These are phyloP conservation scores for Tarsius wallacei DNA, from an alignment of 2,797 vertebrate genomes.

Conservation along the genomic window DNA sequence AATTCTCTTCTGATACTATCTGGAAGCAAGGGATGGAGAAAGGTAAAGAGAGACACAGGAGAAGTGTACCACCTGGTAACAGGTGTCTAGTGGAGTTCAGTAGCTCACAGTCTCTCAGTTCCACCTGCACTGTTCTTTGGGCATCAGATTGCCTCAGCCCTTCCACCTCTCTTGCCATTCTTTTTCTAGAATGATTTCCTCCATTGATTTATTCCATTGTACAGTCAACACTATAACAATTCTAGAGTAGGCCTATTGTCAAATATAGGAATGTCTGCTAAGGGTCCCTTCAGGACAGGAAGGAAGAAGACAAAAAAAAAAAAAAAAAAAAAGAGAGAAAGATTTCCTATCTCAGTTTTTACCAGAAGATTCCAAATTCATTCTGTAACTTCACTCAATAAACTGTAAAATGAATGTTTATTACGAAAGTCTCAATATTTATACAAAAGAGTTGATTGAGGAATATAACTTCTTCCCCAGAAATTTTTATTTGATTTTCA, in stretches of 20 bases:
- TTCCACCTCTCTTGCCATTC: background rate
- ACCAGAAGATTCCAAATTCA: conserved; percentile 3
- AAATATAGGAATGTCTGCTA: background rate
- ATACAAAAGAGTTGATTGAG: background rate
- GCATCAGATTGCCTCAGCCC: background rate
- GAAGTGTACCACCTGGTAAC: background rate
- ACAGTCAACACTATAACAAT: background rate
- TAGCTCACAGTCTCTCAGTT: background rate
- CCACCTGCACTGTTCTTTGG: background rate
- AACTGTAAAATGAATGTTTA: conserved; percentile 25
- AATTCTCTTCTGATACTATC: background rate
- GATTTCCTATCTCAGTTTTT: conserved; percentile 31
- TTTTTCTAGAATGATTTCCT: background rate
- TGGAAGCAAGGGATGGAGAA: background rate
- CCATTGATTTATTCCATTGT: background rate
- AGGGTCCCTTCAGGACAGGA: background rate
- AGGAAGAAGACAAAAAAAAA: conserved; percentile 41
- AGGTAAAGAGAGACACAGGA: background rate
- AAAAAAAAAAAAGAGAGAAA: background rate
- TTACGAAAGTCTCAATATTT: background rate
- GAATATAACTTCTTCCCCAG: conserved; percentile 21
- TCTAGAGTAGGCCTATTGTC: background rate
- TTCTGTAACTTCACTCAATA: conserved; percentile 31
- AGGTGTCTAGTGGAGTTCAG: background rate
- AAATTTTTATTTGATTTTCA: conserved; percentile 59